Conservation (phyloP, 2,113 vertebrate species). For the Etheostoma cragini region DNA sequence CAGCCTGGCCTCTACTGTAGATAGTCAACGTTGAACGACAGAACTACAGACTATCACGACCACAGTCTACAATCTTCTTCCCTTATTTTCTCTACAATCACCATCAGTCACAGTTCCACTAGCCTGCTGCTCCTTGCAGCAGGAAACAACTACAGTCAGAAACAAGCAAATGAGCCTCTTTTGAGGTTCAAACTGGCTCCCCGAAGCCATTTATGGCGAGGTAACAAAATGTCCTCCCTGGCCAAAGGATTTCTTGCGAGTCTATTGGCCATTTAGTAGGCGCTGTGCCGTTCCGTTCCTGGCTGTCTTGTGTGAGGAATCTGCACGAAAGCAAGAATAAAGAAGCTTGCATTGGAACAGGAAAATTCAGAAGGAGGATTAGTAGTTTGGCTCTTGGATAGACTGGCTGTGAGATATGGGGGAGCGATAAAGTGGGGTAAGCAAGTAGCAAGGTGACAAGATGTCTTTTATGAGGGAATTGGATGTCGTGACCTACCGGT, state of each 20-base stretch:
- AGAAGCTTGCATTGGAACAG: slow-evolving; percentile 38
- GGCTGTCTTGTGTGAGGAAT: slow-evolving; percentile 87
- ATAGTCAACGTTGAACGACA: slow-evolving; percentile 72
- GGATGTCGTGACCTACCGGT: slow-evolving; percentile 86
- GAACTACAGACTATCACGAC: slow-evolving; percentile 77
- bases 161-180: slow-evolving; percentile 46
- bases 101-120: slow-evolving; percentile 59
- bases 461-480: slow-evolving; percentile 26
- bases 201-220: not conserved
- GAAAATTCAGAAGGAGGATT: not conserved
- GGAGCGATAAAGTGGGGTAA: not conserved
- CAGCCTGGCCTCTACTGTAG: slow-evolving; percentile 74
- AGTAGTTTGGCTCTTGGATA: not conserved
- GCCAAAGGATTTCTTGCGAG: slow-evolving; percentile 55
- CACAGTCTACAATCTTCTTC: slow-evolving; percentile 76
- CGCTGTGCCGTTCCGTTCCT: slow-evolving; percentile 88
- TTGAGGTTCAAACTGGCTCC: slow-evolving; percentile 34
- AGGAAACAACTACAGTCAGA: slow-evolving; percentile 33
- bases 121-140: slow-evolving; percentile 36
- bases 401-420: not conserved
- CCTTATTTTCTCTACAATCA: slow-evolving; percentile 56
- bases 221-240: slow-evolving; percentile 39
- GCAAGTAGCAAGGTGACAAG: slow-evolving; percentile 17
- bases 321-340: slow-evolving; percentile 65
- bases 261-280: slow-evolving; percentile 78